Conservation (phyloP, 1,140 invertebrate species). For the Ruditapes philippinarum region DNA sequence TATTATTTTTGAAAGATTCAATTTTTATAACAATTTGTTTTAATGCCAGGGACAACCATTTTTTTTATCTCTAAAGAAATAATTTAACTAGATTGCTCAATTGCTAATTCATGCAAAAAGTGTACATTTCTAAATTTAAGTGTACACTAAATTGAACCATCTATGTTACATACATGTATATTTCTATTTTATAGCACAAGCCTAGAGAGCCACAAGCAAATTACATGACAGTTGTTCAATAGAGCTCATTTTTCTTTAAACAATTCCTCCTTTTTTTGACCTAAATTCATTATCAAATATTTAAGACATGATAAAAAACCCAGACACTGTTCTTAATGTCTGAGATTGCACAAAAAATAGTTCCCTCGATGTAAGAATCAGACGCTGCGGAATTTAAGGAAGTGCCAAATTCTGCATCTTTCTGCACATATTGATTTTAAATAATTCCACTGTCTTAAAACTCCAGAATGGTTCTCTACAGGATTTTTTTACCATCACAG, state of each 20-base stretch:
- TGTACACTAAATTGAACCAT: no score
- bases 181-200: no score
- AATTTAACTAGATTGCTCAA: no score
- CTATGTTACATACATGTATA: no score
- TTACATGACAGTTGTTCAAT: no score
- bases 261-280: not conserved
- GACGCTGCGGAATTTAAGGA: constrained; percentile 38
- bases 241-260: not conserved
- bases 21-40: no score
- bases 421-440: constrained; percentile 47
- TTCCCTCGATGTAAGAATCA: constrained; percentile 3
- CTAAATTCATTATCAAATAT: not conserved
- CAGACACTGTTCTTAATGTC: constrained; percentile 11
- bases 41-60: no score
- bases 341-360: constrained; percentile 1
- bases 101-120: no score
- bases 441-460: constrained; percentile 39
- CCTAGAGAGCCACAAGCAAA: no score
- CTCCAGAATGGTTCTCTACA: constrained; percentile 17
- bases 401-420: constrained; percentile 48
- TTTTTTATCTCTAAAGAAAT: no score
- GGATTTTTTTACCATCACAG: not conserved
- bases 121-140: no score
- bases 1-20: no score
- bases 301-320: not conserved